Base-by-base conservation (phyloP, 1,140 invertebrate genomes). In the Conus ventricosus region DNA sequence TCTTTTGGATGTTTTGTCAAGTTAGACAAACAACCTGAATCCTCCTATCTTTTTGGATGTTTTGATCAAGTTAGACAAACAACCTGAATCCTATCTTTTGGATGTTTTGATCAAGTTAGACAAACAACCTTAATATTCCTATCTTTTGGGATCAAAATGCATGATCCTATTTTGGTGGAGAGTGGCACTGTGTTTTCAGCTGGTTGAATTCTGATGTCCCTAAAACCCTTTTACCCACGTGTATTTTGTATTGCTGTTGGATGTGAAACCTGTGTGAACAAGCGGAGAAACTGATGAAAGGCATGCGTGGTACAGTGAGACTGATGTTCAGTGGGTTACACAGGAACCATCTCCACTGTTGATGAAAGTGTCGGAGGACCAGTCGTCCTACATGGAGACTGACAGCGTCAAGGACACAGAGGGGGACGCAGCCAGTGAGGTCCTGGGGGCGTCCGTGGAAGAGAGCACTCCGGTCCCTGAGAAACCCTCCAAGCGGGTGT, bases 321-420 rank as follows among this genome's bases (percentile, higher is more conserved):
- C 67, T 71, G 67, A 71, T n/a, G 67, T 71, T 20, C 23, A 84
- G 54, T 75, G 63, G 71, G 75, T 89, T 54, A 84, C 88, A 20
- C 95, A 96, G 96, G 96, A 96, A 93, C 96, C 96, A 17, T 96
- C 96, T 8, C 96, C 96, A 51, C 92, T 95, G 54, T 91, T 96
- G 87, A 91, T 95, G 84, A 96, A 96, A 89, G 93, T 96, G 57
- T 93, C 94, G 8, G 92, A 93, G 25, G 93, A 93, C 13, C 89
- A 87, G 55, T 91, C 63, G 88, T 89, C 90, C 15, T 89, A 67
- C 88, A 89, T 90, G 90, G 91, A 92, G 87, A 90, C 91, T n/a
- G 89, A 92, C 67, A 89, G 92, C 85, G 90, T 90, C 20, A 87
- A 91, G 87, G 91, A 91, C 53, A 88, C 85, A 6, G 89, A 90